phyloP scores from a whole-genome alignment of 2,888 invertebrate genomes.

The Craniophora ligustri region DNA sequence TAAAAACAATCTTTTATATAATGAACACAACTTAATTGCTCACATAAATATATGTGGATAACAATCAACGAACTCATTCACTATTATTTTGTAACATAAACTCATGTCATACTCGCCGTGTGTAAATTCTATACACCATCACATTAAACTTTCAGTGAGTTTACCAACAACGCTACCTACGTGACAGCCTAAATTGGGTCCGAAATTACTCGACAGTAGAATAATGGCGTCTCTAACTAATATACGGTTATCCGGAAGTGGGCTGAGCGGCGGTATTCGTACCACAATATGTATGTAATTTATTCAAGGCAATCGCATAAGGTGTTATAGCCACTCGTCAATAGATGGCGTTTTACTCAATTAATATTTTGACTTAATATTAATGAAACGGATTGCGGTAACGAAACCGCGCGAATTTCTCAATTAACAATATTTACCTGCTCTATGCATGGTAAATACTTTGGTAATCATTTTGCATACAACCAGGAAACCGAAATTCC shows the following conservation, averaged over 20 bases:
- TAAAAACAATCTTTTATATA: background rate
- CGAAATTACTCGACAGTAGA: constrained; percentile 62
- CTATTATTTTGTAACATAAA: constrained; percentile 40
- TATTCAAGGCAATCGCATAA: constrained; percentile 43
- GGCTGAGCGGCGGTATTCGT: constrained; percentile 59
- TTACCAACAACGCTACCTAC: constrained; percentile 54
- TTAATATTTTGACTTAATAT: constrained; percentile 13
- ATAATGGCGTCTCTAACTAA: constrained; percentile 64
- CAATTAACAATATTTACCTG: too few relatives aligned
- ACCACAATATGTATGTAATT: constrained; percentile 59
- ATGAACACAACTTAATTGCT: constrained; percentile 10
- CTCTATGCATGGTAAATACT: background rate
- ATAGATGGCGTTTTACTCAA: constrained; percentile 67
- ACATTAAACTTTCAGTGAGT: constrained; percentile 65
- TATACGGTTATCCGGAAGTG: constrained; percentile 67
- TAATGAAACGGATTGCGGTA: constrained; percentile 3
- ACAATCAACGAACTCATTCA: constrained; percentile 37
- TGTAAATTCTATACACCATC: constrained; percentile 49
- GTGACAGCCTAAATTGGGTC: constrained; percentile 63
- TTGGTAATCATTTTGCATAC: background rate
- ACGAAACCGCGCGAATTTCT: too few relatives aligned
- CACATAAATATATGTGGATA: constrained; percentile 20
- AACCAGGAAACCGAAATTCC: background rate
- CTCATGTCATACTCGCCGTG: constrained; percentile 36
- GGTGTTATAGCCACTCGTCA: constrained; percentile 59